Percentiles rank a stretch among this genome's conserved stretches.
These are phyloP conservation scores for Schizopygopsis malacanthus DNA, from an alignment of 2,797 vertebrate genomes.

Conservation along the genomic window DNA sequence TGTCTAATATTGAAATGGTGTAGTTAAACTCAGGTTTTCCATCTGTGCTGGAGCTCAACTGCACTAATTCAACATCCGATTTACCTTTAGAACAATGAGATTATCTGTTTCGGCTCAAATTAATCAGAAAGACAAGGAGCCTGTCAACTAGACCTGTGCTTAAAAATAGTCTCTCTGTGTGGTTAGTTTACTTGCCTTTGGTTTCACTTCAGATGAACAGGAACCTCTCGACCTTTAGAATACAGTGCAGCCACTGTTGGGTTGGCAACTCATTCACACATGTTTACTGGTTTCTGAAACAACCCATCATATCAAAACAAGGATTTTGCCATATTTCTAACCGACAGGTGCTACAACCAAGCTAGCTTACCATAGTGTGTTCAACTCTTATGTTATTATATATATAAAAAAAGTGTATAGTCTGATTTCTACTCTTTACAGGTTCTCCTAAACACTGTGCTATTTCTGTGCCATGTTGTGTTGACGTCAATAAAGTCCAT, in stretches of 20 bases:
- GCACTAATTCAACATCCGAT: slow-evolving; percentile 59
- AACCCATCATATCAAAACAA: slow-evolving; percentile 9
- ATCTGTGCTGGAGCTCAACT: slow-evolving; percentile 65
- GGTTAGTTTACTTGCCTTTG: slow-evolving; percentile 32
- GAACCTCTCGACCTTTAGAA: not conserved
- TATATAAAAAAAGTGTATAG: not conserved
- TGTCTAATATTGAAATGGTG: slow-evolving; percentile 46
- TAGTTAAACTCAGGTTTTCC: slow-evolving; percentile 71
- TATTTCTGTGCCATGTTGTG: slow-evolving; percentile 26
- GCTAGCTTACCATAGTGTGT: slow-evolving; percentile 29
- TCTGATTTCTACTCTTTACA: slow-evolving; percentile 24
- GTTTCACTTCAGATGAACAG: not conserved
- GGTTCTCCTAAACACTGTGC: slow-evolving; percentile 43
- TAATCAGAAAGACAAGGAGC: not conserved
- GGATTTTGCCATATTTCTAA: slow-evolving; percentile 49
- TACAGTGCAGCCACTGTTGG: slow-evolving; percentile 20
- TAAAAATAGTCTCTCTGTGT: slow-evolving; percentile 16
- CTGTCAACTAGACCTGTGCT: not conserved
- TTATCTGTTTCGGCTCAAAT: not conserved
- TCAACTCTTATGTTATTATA: slow-evolving; percentile 43
- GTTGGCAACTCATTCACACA: slow-evolving; percentile 1
- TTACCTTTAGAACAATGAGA: slow-evolving; percentile 49
- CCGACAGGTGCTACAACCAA: slow-evolving; percentile 54
- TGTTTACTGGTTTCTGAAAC: slow-evolving; percentile 31
- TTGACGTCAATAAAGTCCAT: slow-evolving; percentile 7